Evolutionary conservation across 2,888 invertebrate species (phyloP).

Genomic region (Argyra leucocephala): DNA sequence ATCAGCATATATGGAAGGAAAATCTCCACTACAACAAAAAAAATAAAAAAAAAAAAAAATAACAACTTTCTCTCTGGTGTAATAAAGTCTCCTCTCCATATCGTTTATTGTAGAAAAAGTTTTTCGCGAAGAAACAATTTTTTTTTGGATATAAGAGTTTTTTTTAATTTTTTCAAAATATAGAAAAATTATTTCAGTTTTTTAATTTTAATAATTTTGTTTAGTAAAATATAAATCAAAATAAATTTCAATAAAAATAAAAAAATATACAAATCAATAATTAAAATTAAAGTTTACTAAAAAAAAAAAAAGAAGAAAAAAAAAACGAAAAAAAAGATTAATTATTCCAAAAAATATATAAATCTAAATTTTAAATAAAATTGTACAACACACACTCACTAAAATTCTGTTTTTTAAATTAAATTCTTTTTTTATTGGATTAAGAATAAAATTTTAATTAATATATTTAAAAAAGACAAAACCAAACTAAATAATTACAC

Average conservation of each 20-base stretch:
- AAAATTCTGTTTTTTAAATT: too few species aligned
- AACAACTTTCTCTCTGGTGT: neutral
- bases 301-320: neutral
- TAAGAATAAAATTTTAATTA: too few species aligned
- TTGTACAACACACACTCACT: too few species aligned
- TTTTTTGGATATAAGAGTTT: neutral
- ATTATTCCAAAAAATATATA: too few species aligned
- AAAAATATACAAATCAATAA: too few species aligned
- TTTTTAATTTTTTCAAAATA: conserved; percentile 4
- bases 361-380: too few species aligned
- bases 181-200: neutral
- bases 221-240: too few species aligned
- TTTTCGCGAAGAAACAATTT: conserved; percentile 3
- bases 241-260: too few species aligned
- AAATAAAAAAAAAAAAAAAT: neutral
- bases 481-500: too few species aligned
- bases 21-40: neutral
- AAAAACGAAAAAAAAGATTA: neutral
- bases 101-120: conserved; percentile 6
- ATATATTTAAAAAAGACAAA: too few species aligned
- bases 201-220: neutral
- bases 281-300: neutral
- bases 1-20: neutral
- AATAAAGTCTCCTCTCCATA: conserved; percentile 2
- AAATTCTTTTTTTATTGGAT: too few species aligned